A percentile compares a stretch with the other conserved stretches of the same genome.
These are phyloP conservation scores for Neotoxoptera formosana DNA, from an alignment of 1,140 invertebrate species.

Conservation along the genomic window DNA sequence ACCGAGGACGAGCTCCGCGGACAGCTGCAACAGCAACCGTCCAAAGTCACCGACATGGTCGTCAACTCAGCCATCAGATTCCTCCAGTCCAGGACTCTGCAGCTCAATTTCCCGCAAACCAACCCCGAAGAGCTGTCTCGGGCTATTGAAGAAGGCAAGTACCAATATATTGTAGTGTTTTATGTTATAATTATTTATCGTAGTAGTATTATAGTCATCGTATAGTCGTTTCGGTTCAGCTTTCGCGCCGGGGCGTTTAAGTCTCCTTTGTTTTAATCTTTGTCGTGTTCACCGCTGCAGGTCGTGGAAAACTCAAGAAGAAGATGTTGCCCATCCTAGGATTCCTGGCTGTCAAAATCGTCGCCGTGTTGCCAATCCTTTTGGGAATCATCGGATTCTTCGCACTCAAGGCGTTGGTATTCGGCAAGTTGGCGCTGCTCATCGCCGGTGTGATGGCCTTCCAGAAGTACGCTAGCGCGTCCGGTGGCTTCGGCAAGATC, in stretches of 20 bases:
- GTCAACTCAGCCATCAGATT: slow-evolving; percentile 77
- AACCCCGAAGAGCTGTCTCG: slow-evolving; percentile 67
- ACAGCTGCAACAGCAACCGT: slow-evolving; percentile 65
- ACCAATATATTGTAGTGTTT: background rate
- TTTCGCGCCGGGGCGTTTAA: background rate
- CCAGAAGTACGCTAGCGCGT: slow-evolving; percentile 70
- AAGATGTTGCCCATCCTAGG: slow-evolving; percentile 71
- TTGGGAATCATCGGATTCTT: slow-evolving; percentile 75
- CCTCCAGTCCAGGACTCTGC: slow-evolving; percentile 79
- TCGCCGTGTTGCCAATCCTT: slow-evolving; percentile 73
- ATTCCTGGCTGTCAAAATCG: slow-evolving; percentile 73
- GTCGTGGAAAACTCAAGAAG: slow-evolving; percentile 78
- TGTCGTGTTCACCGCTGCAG: slow-evolving; percentile 64
- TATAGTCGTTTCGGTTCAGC: background rate
- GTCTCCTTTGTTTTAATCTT: background rate
- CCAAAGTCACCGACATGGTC: slow-evolving; percentile 69
- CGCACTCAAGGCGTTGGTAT: slow-evolving; percentile 76
- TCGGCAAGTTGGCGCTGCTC: slow-evolving; percentile 78
- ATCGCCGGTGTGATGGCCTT: slow-evolving; percentile 73
- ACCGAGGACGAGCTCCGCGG: slow-evolving; percentile 62
- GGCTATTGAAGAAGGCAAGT: slow-evolving; percentile 71
- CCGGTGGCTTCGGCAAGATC: slow-evolving; percentile 62
- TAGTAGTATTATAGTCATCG: background rate
- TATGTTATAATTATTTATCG: background rate
- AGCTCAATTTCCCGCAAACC: slow-evolving; percentile 75